phyloP scores from a whole-genome alignment of 2,888 invertebrate species.

The Volucella inflata region DNA sequence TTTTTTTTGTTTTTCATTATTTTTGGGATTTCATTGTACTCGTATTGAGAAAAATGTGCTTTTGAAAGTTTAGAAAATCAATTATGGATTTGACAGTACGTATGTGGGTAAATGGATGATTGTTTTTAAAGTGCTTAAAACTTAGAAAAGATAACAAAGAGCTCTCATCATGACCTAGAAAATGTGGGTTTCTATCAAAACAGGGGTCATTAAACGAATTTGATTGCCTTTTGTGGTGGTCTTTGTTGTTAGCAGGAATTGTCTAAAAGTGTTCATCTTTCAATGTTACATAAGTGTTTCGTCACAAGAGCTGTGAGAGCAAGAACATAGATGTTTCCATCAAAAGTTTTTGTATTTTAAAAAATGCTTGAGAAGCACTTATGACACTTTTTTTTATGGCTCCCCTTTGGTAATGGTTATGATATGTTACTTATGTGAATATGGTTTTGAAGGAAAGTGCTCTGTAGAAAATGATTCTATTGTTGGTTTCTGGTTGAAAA shows the following conservation, averaged over 20 bases:
- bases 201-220: conserved; percentile 18
- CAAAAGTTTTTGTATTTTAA: too few species aligned
- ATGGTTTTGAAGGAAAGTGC: too few species aligned
- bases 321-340: too few species aligned
- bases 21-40: conserved; percentile 31
- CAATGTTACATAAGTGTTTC: neutral
- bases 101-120: neutral
- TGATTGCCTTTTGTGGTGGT: conserved; percentile 1
- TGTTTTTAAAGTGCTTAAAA: neutral
- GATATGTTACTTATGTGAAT: too few species aligned
- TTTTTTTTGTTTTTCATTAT: conserved; percentile 39
- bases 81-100: neutral
- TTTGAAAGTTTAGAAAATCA: conserved; percentile 8
- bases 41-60: conserved; percentile 20
- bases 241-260: conserved; percentile 4
- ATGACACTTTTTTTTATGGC: too few species aligned
- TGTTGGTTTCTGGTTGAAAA: too few species aligned
- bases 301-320: too few species aligned
- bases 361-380: too few species aligned
- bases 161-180: conserved; percentile 6
- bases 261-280: neutral
- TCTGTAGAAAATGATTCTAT: too few species aligned
- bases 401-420: too few species aligned
- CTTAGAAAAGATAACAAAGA: neutral
- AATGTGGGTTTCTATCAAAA: neutral